Percentiles rank a stretch among this genome's conserved stretches.
These are phyloP conservation scores for Cryptotermes secundus DNA, from an alignment of 1,140 invertebrate genomes.

Conservation along the genomic window DNA sequence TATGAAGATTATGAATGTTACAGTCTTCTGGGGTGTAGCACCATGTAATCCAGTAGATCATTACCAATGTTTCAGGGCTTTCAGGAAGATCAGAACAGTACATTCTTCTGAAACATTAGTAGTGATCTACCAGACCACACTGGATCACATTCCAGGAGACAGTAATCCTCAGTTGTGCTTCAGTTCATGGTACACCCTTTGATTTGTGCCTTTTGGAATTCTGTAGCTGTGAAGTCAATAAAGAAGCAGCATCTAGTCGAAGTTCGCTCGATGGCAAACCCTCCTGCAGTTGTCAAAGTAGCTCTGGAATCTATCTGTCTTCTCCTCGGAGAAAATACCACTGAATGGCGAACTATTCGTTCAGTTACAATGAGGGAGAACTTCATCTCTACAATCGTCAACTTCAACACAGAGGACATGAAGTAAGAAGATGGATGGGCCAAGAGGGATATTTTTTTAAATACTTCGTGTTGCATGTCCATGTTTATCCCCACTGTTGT, in stretches of 20 bases:
- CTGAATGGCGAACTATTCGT: constrained; percentile 93
- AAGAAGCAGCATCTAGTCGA: constrained; percentile 72
- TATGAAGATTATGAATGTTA: too few relatives aligned
- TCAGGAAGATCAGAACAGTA: too few relatives aligned
- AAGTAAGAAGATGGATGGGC: constrained; percentile 51
- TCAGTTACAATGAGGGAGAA: constrained; percentile 68
- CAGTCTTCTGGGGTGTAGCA: too few relatives aligned
- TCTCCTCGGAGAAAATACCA: constrained; percentile 84
- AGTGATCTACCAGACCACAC: too few relatives aligned
- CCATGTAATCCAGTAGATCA: too few relatives aligned
- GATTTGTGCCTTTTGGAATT: background rate
- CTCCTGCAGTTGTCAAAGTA: constrained; percentile 67
- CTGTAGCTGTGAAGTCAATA: constrained; percentile 67
- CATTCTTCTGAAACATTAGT: too few relatives aligned
- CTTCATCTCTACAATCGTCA: constrained; percentile 70
- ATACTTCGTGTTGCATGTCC: constrained; percentile 1
- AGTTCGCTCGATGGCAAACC: constrained; percentile 65
- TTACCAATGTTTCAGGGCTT: too few relatives aligned
- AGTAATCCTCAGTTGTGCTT: too few relatives aligned
- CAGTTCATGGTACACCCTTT: background rate
- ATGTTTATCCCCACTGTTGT: background rate
- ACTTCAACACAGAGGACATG: constrained; percentile 67
- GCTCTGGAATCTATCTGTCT: constrained; percentile 95
- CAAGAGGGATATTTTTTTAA: background rate
- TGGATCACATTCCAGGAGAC: too few relatives aligned